Base-by-base conservation (phyloP, 1,140 invertebrate species). In the Pseudomyrmex cubaensis region DNA sequence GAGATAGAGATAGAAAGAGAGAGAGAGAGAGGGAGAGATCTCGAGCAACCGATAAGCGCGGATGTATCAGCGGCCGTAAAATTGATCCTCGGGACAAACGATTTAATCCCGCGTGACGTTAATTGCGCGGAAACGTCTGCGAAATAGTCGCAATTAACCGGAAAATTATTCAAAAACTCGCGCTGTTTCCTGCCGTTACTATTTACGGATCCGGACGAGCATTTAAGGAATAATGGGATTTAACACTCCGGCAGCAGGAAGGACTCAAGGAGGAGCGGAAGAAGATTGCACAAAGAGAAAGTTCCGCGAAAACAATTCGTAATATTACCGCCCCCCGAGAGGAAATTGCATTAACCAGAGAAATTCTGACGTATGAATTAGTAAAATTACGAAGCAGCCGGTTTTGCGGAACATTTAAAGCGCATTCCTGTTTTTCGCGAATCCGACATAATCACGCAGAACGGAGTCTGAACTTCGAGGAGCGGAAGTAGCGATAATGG, bases 311-410 rank as follows among this genome's bases (percentile, higher is more conserved):
- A 84, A 80, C 85, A 74, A 86, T 85, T 61, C 75, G 77, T 63
- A 50, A 74, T 82, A 72, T 76, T 83, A 83, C 52, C 63, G 48
- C 66, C 66, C 0, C 0, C 17, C 64, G 72, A 46, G 72, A 54
- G 70, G 70, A 83, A 82, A 87, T 87, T 64, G 52, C 64, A 69
- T 87, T 87, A 87, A 86, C 82, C 69, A 83, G 72, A 83, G 72
- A 66, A 83, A 76, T 48, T 70, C 77, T 72, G 77, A 83, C 62
- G 72, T 86, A 87, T 86, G 84, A 87, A 87, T 87, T 72, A 85
- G 77, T 82, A 83, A 87, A 83, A 87, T 74, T 83, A 52, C 64
- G 52, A 64, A 35, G 50, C 74, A 86, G 66, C 48, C 63, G 77
- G 82, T 87, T 70, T 64, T 56, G 17, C 20, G 35, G 35, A 35